Evolutionary conservation across 2,888 invertebrate genomes (phyloP), one percentile per base, ranked within the genome.

Genomic region (Saturnia japonica): DNA sequence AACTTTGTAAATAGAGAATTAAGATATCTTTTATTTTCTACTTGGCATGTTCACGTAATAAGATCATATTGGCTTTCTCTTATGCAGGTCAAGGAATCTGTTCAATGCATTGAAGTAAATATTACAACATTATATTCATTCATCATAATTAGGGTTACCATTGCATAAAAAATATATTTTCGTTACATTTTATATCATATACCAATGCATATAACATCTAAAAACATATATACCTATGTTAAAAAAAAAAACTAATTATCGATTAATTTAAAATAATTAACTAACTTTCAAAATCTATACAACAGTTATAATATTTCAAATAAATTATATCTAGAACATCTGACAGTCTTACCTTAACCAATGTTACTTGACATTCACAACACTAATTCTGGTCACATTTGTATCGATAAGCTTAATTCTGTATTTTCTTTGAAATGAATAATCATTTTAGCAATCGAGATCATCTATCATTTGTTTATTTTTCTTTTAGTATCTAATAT

Each of bases 341-440:
- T 77, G 81, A 82, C 90, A 92, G 91, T 92, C 91, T 92, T 91
- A 84, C 82, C 80, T 81, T 87, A 85, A 60, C 28, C 57, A 60
- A 60, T 85, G 88, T 88, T 88, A 84, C 86, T 87, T 86, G 77
- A 83, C 84, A 83, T 89, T 60, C 88, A 90, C 88, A 89, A 91
- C 90, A 82, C 88, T 78, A 75, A 57, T 42, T 22, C 45, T 22
- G 51, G 16, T 22, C 40, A 51, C 51, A 51, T 45, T 60, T 43
- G 43, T 11, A 54, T 54, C 9, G 22, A 6, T n/a, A 9, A 54
- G 7, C 19, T 47, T 47, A 6, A 47, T 47, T 54, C 22, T 22
- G n/a, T 54, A 11, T 22, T 54, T 22, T 54, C 12, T 54, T 22
- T 54, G n/a, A 4, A 43, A 43, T 43, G 43, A 43, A 43, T 8